Base-by-base conservation (phyloP, 2,113 vertebrate species). In the Micronycteris hirsuta region DNA sequence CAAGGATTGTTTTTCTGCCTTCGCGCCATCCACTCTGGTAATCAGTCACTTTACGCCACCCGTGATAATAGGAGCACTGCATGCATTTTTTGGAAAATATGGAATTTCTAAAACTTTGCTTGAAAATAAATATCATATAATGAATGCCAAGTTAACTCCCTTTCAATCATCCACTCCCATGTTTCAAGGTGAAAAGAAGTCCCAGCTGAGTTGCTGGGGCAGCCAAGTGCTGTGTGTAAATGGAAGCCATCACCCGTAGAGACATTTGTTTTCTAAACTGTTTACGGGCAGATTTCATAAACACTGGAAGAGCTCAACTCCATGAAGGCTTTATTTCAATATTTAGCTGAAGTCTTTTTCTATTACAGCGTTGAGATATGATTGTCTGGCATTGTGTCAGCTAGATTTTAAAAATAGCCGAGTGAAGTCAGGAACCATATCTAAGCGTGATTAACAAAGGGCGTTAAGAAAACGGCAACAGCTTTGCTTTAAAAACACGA, bases 131-230 rank as follows among this genome's bases (percentile, higher is more conserved):
- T 12, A 81, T 0, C 0, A 7, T 11, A 47, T 28, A 1, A 70
- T 6, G 73, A 85, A 74, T 4, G 52, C 10, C 7, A 81, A 26
- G 15, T 41, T 36, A 33, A 16, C 15, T 16, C 41, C 12, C 2
- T 95, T 95, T 61, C 24, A 54, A 47, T 56, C 31, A 73, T 88
- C 9, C 86, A 98, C 98, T 98, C 98, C 80, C 97, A 98, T 97
- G 95, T 98, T 97, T 94, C 98, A 98, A 98, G 97, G 97, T 98
- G 98, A 98, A 98, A 95, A 97, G 93, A 77, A 97, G 58, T 97
- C 90, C 65, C 96, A 92, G 97, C 97, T 97, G 97, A 98, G 90
- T 96, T 96, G 73, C 90, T 63, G 31, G 67, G 54, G 78, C 86
- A 45, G 97, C 96, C 92, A 95, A 76, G 47, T 80, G 89, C 98